Evolutionary conservation across 1,140 invertebrate genomes (phyloP), one percentile per base, ranked within the genome.

Genomic region (Leptinotarsa texana): DNA sequence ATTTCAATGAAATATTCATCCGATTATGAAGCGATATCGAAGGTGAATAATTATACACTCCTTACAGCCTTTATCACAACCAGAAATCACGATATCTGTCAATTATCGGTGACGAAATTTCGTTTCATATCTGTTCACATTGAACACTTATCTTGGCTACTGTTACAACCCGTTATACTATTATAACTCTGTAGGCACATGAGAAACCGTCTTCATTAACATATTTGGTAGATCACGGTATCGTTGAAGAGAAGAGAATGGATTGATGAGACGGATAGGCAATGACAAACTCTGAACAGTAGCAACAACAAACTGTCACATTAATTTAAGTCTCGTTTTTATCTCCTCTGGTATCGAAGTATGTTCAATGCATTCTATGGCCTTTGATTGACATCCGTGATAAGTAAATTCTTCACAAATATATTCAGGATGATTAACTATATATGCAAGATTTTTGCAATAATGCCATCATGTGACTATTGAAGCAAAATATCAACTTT

Each of bases 301-400:
- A 67, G 65, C 65, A 67, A 67, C 27, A 67, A 67, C 65, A 67
- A 67, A 67, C 65, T 17, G 65, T 67, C 65, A 67, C 65, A 67
- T 67, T 67, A 67, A 67, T 67, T 67, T 67, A 24, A 67, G 27
- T 67, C 65, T 42, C 65, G 65, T 17, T 24, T 67, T 67, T 67
- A 67, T 67, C 65, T 67, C 11, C 2, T 18, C 42, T 24, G n/a
- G 5, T 27, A 67, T 67, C 65, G 63, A 65, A 24, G 4, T 24
- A 17, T 33, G 65, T 67, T 27, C 65, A 24, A 67, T 67, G 65
- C 22, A 27, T 67, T 67, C 65, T 67, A 67, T 67, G 65, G 65
- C 65, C 65, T 67, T 42, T 67, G 65, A 67, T 67, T 67, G 65
- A 67, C 22, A 67, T 27, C n/a, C 18, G 17, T 24, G 65, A 67